These are phyloP conservation scores for Bombus sylvicola DNA, from an alignment of 1,140 invertebrate genomes.

Conservation along the genomic window DNA sequence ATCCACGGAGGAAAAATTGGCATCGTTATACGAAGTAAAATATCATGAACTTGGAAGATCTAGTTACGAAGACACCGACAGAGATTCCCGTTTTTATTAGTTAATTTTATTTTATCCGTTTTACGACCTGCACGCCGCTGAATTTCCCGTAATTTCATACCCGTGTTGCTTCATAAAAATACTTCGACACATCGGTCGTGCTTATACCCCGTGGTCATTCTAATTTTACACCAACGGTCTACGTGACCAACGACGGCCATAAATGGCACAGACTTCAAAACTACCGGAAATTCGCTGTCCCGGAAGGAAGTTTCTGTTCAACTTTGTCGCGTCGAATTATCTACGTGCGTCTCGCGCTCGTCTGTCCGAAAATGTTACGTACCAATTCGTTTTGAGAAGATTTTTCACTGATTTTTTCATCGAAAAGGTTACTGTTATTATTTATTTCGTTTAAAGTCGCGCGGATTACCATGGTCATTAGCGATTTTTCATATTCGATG, in stretches of 20 bases:
- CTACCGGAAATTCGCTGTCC: background rate
- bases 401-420: rapidly evolving
- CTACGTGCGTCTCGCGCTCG: background rate
- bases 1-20: background rate
- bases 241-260: background rate
- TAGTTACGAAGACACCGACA: background rate
- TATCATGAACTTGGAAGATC: background rate
- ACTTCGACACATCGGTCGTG: background rate
- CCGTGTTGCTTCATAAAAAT: background rate
- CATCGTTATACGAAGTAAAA: background rate
- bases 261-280: slow-evolving; percentile 12
- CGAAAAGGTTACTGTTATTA: too few relatives aligned
- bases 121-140: background rate
- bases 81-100: slow-evolving; percentile 3
- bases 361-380: too few relatives aligned
- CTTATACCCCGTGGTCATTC: background rate
- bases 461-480: too few relatives aligned
- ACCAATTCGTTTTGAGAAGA: too few relatives aligned
- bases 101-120: slow-evolving; percentile 18
- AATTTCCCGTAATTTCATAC: slow-evolving; percentile 15
- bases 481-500: too few relatives aligned
- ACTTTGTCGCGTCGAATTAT: background rate
- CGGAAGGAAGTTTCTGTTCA: background rate
- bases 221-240: slow-evolving; percentile 13
- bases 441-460: too few relatives aligned